phyloP scores from a whole-genome alignment of 2,797 vertebrate species.

The Anableps anableps region DNA sequence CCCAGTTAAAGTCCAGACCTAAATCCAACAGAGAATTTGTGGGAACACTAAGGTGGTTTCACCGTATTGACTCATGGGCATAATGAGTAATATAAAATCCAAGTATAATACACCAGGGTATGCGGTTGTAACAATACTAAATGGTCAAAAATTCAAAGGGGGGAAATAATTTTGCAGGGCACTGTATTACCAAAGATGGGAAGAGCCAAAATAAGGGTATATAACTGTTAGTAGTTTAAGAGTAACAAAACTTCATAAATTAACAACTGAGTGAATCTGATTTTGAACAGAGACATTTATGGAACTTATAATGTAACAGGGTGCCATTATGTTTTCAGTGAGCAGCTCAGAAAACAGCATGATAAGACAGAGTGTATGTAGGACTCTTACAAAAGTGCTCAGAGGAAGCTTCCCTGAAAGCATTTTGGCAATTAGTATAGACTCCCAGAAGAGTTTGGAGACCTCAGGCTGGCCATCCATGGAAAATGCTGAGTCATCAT shows the following conservation, averaged over 20 bases:
- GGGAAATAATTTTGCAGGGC: neutral
- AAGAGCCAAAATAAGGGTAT: neutral
- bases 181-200: neutral
- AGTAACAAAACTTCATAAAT: neutral
- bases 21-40: neutral
- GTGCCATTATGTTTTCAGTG: slow-evolving; percentile 7
- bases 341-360: slow-evolving; percentile 16
- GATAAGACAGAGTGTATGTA: slow-evolving; percentile 33
- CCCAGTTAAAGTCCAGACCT: neutral
- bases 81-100: neutral
- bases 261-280: neutral
- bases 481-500: slow-evolving; percentile 19
- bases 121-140: neutral
- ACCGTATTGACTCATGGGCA: neutral
- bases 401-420: slow-evolving; percentile 16
- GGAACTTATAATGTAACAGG: slow-evolving; percentile 11
- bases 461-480: slow-evolving; percentile 12
- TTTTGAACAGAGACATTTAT: neutral
- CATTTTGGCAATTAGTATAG: slow-evolving; percentile 29
- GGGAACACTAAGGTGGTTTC: neutral
- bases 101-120: neutral
- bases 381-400: slow-evolving; percentile 33
- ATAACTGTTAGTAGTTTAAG: neutral
- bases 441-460: slow-evolving; percentile 13
- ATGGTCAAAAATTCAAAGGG: neutral